A percentile compares a stretch with the other conserved stretches of the same genome.
Evolutionary conservation across 37 sponge, comb jelly and placozoan species (phyloP).

Genomic region (Oopsacas minuta): DNA sequence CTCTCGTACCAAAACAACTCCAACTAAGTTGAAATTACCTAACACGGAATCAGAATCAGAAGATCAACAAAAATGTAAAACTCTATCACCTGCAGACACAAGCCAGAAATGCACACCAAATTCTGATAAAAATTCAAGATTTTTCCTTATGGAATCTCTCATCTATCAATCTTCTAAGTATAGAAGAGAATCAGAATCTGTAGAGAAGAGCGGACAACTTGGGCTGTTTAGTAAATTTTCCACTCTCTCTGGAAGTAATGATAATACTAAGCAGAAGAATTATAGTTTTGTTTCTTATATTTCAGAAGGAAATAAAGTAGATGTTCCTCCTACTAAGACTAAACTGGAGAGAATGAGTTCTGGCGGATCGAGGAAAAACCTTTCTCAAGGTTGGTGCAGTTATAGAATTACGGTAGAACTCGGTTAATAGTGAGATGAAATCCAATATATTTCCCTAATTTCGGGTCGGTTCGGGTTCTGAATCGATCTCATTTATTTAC

Average conservation of each 20-base stretch:
- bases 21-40: not conserved
- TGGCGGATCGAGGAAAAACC: not conserved
- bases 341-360: not conserved
- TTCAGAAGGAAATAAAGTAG: not conserved
- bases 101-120: not conserved
- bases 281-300: not conserved
- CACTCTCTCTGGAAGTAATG: not conserved
- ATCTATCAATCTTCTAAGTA: not conserved
- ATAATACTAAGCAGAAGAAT: not conserved
- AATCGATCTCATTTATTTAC: not conserved
- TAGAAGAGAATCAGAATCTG: not conserved
- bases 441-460: no score
- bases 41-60: not conserved
- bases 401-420: not conserved
- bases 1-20: not conserved
- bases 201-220: not conserved
- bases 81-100: not conserved
- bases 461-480: no score
- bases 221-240: not conserved
- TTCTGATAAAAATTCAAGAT: not conserved
- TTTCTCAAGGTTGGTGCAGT: not conserved
- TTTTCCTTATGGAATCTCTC: not conserved
- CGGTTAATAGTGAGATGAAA: not conserved
- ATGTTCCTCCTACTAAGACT: not conserved
- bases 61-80: not conserved